Conservation (phyloP, 2,113 vertebrate species). For the Orycteropus afer region DNA sequence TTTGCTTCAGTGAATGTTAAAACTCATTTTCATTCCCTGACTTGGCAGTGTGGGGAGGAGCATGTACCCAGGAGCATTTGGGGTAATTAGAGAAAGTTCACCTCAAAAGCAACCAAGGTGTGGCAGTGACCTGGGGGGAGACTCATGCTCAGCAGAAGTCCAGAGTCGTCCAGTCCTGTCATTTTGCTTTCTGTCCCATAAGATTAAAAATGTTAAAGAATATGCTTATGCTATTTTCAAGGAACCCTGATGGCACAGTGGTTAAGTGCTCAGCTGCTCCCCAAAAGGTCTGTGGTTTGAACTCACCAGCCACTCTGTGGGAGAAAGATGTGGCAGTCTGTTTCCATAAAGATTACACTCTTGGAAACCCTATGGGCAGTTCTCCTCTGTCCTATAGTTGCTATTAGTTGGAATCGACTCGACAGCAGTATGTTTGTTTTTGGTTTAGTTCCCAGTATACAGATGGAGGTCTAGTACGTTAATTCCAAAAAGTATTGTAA, state of each 20-base stretch:
- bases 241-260: no score
- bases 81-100: background rate
- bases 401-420: no score
- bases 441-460: background rate
- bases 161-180: background rate
- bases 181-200: background rate
- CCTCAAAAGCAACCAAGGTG: background rate
- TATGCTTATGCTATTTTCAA: background rate
- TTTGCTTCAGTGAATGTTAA: background rate
- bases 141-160: background rate
- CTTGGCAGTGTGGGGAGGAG: background rate
- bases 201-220: background rate
- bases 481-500: background rate
- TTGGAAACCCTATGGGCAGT: no score
- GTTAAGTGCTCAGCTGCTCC: no score
- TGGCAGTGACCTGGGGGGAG: background rate
- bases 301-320: no score
- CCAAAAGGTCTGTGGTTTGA: no score
- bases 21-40: background rate
- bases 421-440: no score
- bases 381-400: no score
- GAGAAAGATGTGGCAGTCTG: no score
- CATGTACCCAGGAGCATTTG: background rate
- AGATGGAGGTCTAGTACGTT: background rate
- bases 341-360: no score